Conservation (phyloP, 2,888 invertebrate species). For the Lapara coniferarum region DNA sequence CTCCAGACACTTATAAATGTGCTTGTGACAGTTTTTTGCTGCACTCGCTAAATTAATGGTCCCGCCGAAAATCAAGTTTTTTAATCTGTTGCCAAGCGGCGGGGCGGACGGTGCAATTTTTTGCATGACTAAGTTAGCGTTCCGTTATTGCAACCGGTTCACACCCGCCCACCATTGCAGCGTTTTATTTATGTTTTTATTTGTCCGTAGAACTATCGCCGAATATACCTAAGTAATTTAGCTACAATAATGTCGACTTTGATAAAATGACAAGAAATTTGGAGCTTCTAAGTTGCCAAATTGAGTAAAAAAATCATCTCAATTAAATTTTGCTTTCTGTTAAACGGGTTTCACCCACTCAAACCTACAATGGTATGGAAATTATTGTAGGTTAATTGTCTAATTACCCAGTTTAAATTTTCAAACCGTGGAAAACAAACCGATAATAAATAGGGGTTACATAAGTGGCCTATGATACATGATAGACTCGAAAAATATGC, state of each 20-base stretch:
- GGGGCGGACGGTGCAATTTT: constrained; percentile 36
- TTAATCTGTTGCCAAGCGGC: constrained; percentile 27
- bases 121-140: constrained; percentile 38
- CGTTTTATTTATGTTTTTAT: constrained; percentile 1
- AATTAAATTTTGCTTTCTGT: too few relatives aligned
- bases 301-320: too few relatives aligned
- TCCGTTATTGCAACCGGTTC: constrained; percentile 44
- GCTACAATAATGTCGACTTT: not conserved
- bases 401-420: too few relatives aligned
- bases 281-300: not conserved
- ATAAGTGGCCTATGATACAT: too few relatives aligned
- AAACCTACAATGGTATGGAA: not conserved
- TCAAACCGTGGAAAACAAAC: too few relatives aligned
- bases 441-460: too few relatives aligned
- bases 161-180: constrained; percentile 1
- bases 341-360: too few relatives aligned
- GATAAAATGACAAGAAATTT: not conserved
- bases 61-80: constrained; percentile 26
- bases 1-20: constrained; percentile 1
- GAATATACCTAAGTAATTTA: constrained; percentile 15
- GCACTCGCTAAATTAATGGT: constrained; percentile 22
- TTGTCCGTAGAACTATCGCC: not conserved
- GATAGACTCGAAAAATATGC: too few relatives aligned
- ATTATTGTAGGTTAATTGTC: too few relatives aligned
- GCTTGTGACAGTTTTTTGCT: constrained; percentile 12